Percentiles rank a stretch among this genome's conserved stretches.
phyloP scores from a whole-genome alignment of 2,797 vertebrate species.

The Iguana delicatissima region DNA sequence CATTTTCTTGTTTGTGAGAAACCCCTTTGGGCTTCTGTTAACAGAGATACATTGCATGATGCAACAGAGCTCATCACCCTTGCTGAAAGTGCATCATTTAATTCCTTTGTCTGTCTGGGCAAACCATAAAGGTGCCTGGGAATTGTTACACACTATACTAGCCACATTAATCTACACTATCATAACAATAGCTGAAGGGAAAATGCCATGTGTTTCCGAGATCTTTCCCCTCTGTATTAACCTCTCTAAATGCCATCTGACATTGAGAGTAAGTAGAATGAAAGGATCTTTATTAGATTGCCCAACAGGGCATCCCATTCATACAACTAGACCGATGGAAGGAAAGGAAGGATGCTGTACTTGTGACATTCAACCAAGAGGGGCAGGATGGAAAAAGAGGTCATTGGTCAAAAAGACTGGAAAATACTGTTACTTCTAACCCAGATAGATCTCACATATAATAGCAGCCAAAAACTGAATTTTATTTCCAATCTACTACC shows the following conservation, averaged over 20 bases:
- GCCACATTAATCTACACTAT: slow-evolving; percentile 53
- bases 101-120: slow-evolving; percentile 43
- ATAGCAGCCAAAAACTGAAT: not conserved
- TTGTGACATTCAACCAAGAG: not conserved
- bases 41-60: slow-evolving; percentile 55
- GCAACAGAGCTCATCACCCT: slow-evolving; percentile 44
- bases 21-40: slow-evolving; percentile 51
- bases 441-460: slow-evolving; percentile 9
- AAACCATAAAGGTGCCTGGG: slow-evolving; percentile 50
- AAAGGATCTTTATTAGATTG: slow-evolving; percentile 69
- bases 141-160: slow-evolving; percentile 58
- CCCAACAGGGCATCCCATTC: slow-evolving; percentile 64
- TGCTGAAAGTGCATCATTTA: slow-evolving; percentile 59
- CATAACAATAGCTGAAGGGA: slow-evolving; percentile 42
- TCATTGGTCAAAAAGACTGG: not conserved
- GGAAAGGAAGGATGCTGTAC: not conserved
- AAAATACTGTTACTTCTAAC: slow-evolving; percentile 20
- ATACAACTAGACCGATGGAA: slow-evolving; percentile 52
- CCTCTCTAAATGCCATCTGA: slow-evolving; percentile 60
- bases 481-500: not conserved
- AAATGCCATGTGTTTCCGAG: slow-evolving; percentile 53
- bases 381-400: not conserved
- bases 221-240: slow-evolving; percentile 58
- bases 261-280: slow-evolving; percentile 58
- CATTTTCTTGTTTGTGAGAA: slow-evolving; percentile 36